Base-by-base conservation (phyloP, 2,113 vertebrate species). In the Hyperopisus bebe region DNA sequence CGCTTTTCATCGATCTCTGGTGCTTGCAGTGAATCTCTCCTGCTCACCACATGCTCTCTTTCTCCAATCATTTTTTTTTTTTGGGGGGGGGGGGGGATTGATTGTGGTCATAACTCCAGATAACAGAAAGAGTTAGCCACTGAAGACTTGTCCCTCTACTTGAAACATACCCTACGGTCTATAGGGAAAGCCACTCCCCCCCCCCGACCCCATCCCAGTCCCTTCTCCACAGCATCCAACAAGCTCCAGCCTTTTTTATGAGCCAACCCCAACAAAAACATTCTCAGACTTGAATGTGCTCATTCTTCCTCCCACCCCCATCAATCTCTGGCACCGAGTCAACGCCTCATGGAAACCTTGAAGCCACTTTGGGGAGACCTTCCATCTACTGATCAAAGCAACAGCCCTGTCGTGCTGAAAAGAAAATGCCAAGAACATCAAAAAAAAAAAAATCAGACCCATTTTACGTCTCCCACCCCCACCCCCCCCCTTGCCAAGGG, bases 221-320 rank as follows among this genome's bases (percentile, higher is more conserved):
- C 35, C 35, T 80, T 42, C 74, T 90, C 74, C 48, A 88, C 55
- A 88, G 89, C 92, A 9, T 94, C 93, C 95, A 95, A 94, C 91
- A 86, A 94, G 90, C 92, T 92, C 93, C 27, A 19, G 48, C 92
- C 91, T 90, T 93, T 95, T 95, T 95, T 96, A 95, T 94, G 93
- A 95, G 93, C 94, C 94, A 95, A 92, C 93, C 92, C 95, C 94
- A 94, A 93, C 90, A 92, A 94, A 95, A 94, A 92, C 91, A 95
- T 94, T 94, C 93, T 90, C 92, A 92, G 91, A 90, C 92, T 92
- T 94, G 92, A 95, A 93, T 93, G 93, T 92, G 92, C 91, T 91
- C 93, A 95, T 95, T 95, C 91, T 86, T 91, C 90, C 89, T 58
- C 84, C 88, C 39, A 66, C 86, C 89, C 89, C 62, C 88, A 84